phyloP scores from a whole-genome alignment of 2,888 invertebrate species.

The Apodemia mormo region DNA sequence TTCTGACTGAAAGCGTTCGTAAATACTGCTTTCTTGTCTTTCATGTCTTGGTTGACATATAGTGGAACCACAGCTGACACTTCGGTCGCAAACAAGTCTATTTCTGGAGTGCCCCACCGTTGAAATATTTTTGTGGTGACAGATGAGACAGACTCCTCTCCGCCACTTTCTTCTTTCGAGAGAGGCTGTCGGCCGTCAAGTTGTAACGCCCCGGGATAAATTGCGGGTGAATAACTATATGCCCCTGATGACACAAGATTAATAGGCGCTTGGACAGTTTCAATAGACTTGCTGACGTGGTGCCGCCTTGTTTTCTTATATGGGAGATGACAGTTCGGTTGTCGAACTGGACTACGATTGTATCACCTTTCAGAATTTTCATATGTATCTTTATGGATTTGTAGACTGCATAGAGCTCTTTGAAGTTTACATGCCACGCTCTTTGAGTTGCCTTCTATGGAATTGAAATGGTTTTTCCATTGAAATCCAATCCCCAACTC shows the following conservation, averaged over 20 bases:
- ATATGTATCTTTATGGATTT: neutral
- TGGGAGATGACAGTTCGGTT: neutral
- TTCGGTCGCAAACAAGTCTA: too few relatives aligned
- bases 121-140: too few relatives aligned
- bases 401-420: neutral
- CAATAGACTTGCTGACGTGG: neutral
- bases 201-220: too few relatives aligned
- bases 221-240: too few relatives aligned
- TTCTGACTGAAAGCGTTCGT: neutral
- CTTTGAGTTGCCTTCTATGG: neutral
- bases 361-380: neutral
- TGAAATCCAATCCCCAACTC: neutral
- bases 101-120: too few relatives aligned
- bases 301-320: slow-evolving; percentile 3
- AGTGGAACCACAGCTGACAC: too few relatives aligned
- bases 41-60: too few relatives aligned
- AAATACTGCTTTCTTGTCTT: too few relatives aligned
- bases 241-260: neutral
- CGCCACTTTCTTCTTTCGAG: too few relatives aligned
- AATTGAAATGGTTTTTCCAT: neutral
- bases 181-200: too few relatives aligned
- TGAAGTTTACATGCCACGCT: neutral
- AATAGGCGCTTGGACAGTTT: neutral
- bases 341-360: neutral
- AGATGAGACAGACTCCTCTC: too few relatives aligned